phyloP scores from a whole-genome alignment of 2,113 vertebrate species.

The Spheniscus mendiculus region DNA sequence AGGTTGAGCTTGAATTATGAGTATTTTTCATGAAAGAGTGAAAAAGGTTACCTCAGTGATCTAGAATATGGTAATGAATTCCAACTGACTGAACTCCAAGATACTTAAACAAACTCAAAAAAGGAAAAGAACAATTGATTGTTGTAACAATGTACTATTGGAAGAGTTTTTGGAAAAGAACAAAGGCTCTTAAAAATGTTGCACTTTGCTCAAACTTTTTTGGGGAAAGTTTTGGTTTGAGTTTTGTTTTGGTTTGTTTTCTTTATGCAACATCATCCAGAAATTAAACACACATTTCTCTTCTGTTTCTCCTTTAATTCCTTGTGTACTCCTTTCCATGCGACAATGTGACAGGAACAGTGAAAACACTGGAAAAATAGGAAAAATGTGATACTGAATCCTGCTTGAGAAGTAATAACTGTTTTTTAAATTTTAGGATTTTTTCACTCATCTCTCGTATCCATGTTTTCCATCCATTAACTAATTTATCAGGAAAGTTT shows the following conservation, averaged over 20 bases:
- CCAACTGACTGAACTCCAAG: not conserved
- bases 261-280: not conserved
- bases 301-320: not conserved
- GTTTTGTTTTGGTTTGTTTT: not conserved
- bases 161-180: not conserved
- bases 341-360: not conserved
- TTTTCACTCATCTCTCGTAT: not conserved
- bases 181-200: not conserved
- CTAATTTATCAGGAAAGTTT: not conserved
- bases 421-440: not conserved
- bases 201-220: not conserved
- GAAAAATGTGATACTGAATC: not conserved
- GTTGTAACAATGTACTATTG: not conserved
- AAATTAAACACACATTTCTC: not conserved
- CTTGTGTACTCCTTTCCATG: not conserved
- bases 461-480: not conserved
- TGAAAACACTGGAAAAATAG: not conserved
- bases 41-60: not conserved
- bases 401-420: not conserved
- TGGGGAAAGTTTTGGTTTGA: not conserved
- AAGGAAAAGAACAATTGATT: not conserved
- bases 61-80: not conserved
- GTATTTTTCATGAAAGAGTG: not conserved
- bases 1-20: rapidly evolving
- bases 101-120: not conserved